Evolutionary conservation across 1,140 invertebrate genomes (phyloP), one percentile per base, ranked within the genome.

Genomic region (Nylanderia fulva): DNA sequence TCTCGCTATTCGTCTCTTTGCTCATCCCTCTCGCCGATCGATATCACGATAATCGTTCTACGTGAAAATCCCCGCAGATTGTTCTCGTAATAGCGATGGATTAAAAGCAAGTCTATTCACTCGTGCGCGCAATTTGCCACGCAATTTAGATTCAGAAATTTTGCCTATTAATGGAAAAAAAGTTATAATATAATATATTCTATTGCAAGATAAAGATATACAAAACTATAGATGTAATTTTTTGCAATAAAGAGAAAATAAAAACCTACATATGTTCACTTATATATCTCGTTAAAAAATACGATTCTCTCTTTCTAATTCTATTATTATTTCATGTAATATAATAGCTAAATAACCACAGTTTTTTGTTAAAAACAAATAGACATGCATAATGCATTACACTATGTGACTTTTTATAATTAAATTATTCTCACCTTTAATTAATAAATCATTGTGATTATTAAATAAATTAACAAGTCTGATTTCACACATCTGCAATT

Each of bases 41-140:
- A 79, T 54, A 63, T 39, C 76, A 33, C 18, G 76, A 79, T 68
- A 39, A 13, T 79, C 61, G 63, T 79, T 68, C 76, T 77, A 66
- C 60, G 42, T 68, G 76, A 79, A 79, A 79, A 79, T 79, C 45
- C 61, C 21, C 9, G 45, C 63, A 79, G 63, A 79, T 79, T 79
- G 76, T 79, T 29, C 29, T 11, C 61, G 29, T 79, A 79, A 79
- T 79, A 54, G 33, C 48, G 48, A 11, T 13, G 76, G 76, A 79
- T 79, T 79, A 68, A 68, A 68, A 48, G 36, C 74, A n/a, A 45
- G 29, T 27, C 7, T 52, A 15, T 18, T 15, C 60, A 29, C 24
- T 4, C 7, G 42, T 11, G 71, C 18, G 69, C 45, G 42, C 68
- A 52, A 72, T 72, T 72, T 72, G 13, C 24, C 9, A n/a, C 11